Evolutionary conservation across 1,140 invertebrate genomes (phyloP).

Genomic region (Campodea augens): DNA sequence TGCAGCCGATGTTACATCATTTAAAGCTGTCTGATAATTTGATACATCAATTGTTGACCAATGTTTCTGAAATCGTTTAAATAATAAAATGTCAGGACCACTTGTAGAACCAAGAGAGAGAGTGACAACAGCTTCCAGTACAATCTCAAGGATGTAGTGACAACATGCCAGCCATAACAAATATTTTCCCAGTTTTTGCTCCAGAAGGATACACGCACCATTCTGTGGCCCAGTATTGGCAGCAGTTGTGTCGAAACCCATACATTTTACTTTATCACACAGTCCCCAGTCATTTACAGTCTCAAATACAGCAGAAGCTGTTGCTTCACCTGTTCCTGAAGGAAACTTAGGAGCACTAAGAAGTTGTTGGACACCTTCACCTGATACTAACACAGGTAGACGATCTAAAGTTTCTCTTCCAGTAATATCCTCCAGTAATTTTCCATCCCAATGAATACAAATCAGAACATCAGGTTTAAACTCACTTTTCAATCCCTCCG

Average conservation of each 20-base stretch:
- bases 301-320: constrained; percentile 15
- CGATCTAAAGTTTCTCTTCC: constrained; percentile 17
- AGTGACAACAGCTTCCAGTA: constrained; percentile 16
- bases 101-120: constrained; percentile 12
- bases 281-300: constrained; percentile 11
- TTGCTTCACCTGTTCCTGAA: constrained; percentile 14
- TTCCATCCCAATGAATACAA: constrained; percentile 5
- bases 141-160: constrained; percentile 18
- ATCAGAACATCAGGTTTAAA: constrained; percentile 3
- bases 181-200: constrained; percentile 10
- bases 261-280: constrained; percentile 9
- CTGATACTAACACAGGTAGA: constrained; percentile 18
- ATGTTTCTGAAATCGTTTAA: constrained; percentile 16
- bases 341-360: constrained; percentile 16
- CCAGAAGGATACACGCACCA: constrained; percentile 12
- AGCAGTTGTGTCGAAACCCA: constrained; percentile 15
- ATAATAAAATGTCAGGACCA: constrained; percentile 17
- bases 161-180: constrained; percentile 15
- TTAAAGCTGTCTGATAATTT: background rate
- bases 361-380: constrained; percentile 15
- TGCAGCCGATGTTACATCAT: background rate
- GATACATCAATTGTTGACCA: constrained; percentile 11
- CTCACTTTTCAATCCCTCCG: background rate
- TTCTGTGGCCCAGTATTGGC: constrained; percentile 13
- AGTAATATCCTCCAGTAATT: constrained; percentile 10